A percentile compares a stretch with the other conserved stretches of the same genome.
Evolutionary conservation across 2,113 vertebrate genomes (phyloP).

Genomic region (Coryphaenoides rupestris): DNA sequence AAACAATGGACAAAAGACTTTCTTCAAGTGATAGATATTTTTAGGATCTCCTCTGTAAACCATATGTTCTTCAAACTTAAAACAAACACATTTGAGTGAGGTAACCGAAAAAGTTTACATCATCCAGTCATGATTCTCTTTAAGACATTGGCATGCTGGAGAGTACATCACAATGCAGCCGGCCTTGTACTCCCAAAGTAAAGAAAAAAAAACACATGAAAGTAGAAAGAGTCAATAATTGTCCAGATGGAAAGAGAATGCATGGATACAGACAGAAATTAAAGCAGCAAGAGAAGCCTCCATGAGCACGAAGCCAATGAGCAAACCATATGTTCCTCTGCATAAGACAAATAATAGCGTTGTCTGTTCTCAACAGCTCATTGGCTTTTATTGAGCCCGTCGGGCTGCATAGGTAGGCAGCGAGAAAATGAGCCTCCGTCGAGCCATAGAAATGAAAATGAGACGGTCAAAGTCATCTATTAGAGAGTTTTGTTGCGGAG

Average conservation of each 20-base stretch:
- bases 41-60: no score
- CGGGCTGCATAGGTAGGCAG: slow-evolving; percentile 56
- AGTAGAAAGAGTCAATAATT: slow-evolving; percentile 50
- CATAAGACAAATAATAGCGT: slow-evolving; percentile 43
- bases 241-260: slow-evolving; percentile 60
- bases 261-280: slow-evolving; percentile 40
- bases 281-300: slow-evolving; percentile 43
- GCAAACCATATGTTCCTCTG: slow-evolving; percentile 63
- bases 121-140: neutral
- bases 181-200: neutral
- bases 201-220: slow-evolving; percentile 40
- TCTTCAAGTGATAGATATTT: no score
- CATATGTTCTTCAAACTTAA: no score
- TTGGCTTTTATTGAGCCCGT: slow-evolving; percentile 71
- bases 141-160: neutral
- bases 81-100: no score
- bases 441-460: slow-evolving; percentile 69
- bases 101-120: neutral
- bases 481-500: slow-evolving; percentile 50
- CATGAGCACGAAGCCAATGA: slow-evolving; percentile 41
- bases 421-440: slow-evolving; percentile 56
- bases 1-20: no score
- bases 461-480: slow-evolving; percentile 70
- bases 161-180: slow-evolving; percentile 10
- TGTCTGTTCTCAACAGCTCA: slow-evolving; percentile 61